Evolutionary conservation across 2,797 vertebrate genomes (phyloP).

Genomic region (Neostethus bicornis): DNA sequence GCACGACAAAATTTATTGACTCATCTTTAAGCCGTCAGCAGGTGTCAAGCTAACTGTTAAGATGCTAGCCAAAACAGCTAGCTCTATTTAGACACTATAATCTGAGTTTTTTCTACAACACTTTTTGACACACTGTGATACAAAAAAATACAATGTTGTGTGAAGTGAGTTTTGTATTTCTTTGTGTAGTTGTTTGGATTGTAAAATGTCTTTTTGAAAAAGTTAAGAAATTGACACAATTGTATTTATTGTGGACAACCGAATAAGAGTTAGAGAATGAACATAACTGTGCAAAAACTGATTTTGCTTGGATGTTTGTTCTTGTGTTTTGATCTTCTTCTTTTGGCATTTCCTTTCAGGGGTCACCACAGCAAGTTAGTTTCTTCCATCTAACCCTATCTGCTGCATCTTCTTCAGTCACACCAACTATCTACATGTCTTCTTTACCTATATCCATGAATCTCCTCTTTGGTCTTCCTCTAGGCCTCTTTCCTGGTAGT

Average conservation of each 20-base stretch:
- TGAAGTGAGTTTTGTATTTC: neutral
- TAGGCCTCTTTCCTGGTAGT: too few species aligned
- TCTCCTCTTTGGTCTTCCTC: too few species aligned
- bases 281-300: neutral
- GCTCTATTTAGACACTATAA: neutral
- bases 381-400: too few species aligned
- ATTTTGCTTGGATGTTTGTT: neutral
- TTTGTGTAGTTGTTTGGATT: neutral
- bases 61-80: neutral
- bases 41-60: conserved; percentile 9
- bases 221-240: conserved; percentile 9
- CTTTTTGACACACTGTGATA: neutral
- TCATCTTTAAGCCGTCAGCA: neutral
- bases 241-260: conserved; percentile 5
- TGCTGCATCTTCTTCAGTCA: too few species aligned
- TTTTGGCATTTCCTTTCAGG: too few species aligned
- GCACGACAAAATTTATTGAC: neutral
- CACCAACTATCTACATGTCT: too few species aligned
- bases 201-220: neutral
- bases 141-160: neutral
- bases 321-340: neutral
- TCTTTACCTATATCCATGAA: too few species aligned
- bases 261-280: neutral
- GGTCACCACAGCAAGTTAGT: too few species aligned
- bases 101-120: neutral